A percentile compares a stretch with the other conserved stretches of the same genome.
Evolutionary conservation across 2,113 vertebrate species (phyloP).

Genomic region (Psittacara wagleri): DNA sequence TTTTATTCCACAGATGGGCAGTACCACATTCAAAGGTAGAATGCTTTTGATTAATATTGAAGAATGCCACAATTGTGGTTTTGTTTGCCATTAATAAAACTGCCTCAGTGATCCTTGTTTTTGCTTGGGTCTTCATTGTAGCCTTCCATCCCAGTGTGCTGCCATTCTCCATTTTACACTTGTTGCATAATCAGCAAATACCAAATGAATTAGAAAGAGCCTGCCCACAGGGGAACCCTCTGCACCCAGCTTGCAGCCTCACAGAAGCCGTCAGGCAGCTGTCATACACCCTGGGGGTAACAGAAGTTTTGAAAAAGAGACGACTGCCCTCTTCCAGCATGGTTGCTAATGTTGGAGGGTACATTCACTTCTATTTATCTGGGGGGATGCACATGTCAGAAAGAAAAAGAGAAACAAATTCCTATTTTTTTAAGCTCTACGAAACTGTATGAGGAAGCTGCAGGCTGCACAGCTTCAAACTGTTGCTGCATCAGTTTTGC

Average conservation of each 20-base stretch:
- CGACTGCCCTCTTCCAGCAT: not conserved
- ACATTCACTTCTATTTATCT: slow-evolving; percentile 7
- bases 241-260: not conserved
- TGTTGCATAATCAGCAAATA: slow-evolving; percentile 11
- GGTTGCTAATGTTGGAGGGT: not conserved
- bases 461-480: not conserved
- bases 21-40: not conserved
- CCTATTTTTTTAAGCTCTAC: not conserved
- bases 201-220: not conserved
- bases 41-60: not conserved
- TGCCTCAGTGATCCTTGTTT: not conserved
- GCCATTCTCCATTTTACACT: not conserved
- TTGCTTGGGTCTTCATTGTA: not conserved
- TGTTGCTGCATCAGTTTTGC: slow-evolving; percentile 29
- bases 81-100: not conserved
- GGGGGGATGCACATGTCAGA: not conserved
- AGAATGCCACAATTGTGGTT: not conserved
- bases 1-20: not conserved
- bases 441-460: not conserved
- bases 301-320: not conserved
- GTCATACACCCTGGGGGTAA: not conserved
- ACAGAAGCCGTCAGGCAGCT: not conserved
- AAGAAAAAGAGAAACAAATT: not conserved
- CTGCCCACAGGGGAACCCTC: not conserved
- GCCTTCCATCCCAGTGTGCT: not conserved